Evolutionary conservation across 2,888 invertebrate species (phyloP).

Genomic region (Orthosia cruda): DNA sequence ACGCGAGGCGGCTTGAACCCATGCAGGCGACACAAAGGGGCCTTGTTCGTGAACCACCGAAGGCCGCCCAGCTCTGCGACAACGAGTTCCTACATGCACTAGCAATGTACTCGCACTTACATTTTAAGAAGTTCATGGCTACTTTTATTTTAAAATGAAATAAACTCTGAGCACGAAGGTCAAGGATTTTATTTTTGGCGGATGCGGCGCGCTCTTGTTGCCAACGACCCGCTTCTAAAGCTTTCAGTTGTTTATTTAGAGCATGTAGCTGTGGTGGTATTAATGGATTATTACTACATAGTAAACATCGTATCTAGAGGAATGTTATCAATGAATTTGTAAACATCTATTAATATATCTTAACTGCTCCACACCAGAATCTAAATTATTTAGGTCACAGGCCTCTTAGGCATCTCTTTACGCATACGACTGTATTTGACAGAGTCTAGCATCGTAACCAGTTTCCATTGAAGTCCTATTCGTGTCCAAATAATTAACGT

Average conservation of each 20-base stretch:
- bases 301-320: conserved; percentile 75
- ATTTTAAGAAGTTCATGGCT: conserved; percentile 88
- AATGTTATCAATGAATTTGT: conserved; percentile 67
- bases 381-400: conserved; percentile 44
- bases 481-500: conserved; percentile 75
- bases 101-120: conserved; percentile 82
- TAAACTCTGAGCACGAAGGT: conserved; percentile 86
- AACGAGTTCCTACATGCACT: conserved; percentile 84
- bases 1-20: conserved; percentile 65
- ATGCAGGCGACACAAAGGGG: conserved; percentile 82
- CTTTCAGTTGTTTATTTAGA: conserved; percentile 76
- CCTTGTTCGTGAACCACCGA: conserved; percentile 90
- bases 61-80: conserved; percentile 85
- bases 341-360: conserved; percentile 37
- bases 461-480: conserved; percentile 66
- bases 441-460: conserved; percentile 58
- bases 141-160: conserved; percentile 88
- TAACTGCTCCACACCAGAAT: conserved; percentile 25
- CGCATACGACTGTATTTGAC: conserved; percentile 46
- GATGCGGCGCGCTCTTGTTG: conserved; percentile 81
- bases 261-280: conserved; percentile 72
- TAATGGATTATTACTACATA: conserved; percentile 74
- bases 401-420: conserved; percentile 27
- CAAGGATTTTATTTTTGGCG: conserved; percentile 90
- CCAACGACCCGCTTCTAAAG: conserved; percentile 82